Base-by-base conservation (phyloP, 2,113 vertebrate species). In the Uropsilus gracilis region DNA sequence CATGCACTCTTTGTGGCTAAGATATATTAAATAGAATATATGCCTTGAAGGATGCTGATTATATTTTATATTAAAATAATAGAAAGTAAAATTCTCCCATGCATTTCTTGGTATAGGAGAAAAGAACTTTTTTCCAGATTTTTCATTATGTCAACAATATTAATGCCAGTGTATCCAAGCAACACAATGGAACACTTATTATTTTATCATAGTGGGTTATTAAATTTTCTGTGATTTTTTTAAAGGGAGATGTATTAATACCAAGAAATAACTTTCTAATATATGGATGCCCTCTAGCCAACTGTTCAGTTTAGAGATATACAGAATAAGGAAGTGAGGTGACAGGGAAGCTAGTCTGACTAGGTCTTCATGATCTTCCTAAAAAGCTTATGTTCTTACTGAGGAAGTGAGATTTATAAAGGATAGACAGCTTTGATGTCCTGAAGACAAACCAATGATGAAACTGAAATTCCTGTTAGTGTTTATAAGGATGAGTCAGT, bases 131-230 rank as follows among this genome's bases (percentile, higher is more conserved):
- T 4, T 95, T 83, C 46, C 80, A 53, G 50, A 82, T 91, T 89
- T 95, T 64, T 93, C 34, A 84, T 91, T 73, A 63, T 50, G 34
- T 83, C 32, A 69, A 59, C 64, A 55, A 48, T 93, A 88, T 89
- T 80, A 90, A 90, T 93, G 37, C 26, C 24, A 72, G 50, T 59
- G 48, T 95, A 95, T 94, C 91, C 42, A 82, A 90, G 89, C 66
- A 92, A 89, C 83, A 92, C 63, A 28, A 81, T 55, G 59, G 48
- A 94, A 89, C 26, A 90, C 59, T 87, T 85, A 90, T 89, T 85
- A 93, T 92, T 77, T 94, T 93, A 88, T 93, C 86, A 73, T 69
- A 39, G 34, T 72, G 26, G 71, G 53, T 94, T 87, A 88, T 88
- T 88, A 96, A 84, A 72, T 81, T 95, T 80, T 6, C 77, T 87